Evolutionary conservation across 2,888 invertebrate species (phyloP), one percentile per base, ranked within the genome.

Genomic region (Ormyrus thymus): DNA sequence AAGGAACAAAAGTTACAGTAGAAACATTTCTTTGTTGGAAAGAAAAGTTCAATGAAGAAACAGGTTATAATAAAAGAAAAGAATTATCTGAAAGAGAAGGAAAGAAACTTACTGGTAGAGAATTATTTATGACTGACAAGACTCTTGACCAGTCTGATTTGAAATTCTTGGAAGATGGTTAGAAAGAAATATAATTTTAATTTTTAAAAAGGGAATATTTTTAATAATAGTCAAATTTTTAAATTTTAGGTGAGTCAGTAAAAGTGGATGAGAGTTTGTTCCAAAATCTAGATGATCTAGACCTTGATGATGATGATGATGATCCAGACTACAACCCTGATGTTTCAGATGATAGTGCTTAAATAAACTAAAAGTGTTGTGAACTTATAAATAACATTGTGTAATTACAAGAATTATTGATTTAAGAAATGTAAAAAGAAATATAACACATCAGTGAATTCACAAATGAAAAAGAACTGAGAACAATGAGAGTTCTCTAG

Each of bases 21-120:
- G 99, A 99, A 91, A 95, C 97, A 7, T 99, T 99, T 90, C 90
- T 98, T 86, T 95, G 93, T 45, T 99, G 99, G 99, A 97, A 98
- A 88, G 93, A 94, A 78, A 93, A 94, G 82, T 99, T 99, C 92
- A 98, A 99, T 89, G 93, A 94, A 51, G 98, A 98, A 89, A 94
- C 95, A 91, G 95, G 95, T 59, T 94, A 95, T 65, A 92, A 93
- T 0, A 94, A 94, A 6, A 94, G 93, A 87, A 92, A 93, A 76
- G 95, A 95, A 86, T 93, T 93, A 79, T 93, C 93, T 66, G 93
- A 93, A 48, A 94, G 93, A 81, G 95, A 95, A 80, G 94, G 93
- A 55, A 95, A 94, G 86, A 97, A 98, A 90, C 91, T 97, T 56
- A 98, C 98, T 0, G 99, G 99, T 13, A 94, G 94, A 88, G 98